Percentiles rank a stretch among this genome's conserved stretches.
These are phyloP conservation scores for Lithophane leautieri DNA, from an alignment of 2,888 invertebrate genomes.

Conservation along the genomic window DNA sequence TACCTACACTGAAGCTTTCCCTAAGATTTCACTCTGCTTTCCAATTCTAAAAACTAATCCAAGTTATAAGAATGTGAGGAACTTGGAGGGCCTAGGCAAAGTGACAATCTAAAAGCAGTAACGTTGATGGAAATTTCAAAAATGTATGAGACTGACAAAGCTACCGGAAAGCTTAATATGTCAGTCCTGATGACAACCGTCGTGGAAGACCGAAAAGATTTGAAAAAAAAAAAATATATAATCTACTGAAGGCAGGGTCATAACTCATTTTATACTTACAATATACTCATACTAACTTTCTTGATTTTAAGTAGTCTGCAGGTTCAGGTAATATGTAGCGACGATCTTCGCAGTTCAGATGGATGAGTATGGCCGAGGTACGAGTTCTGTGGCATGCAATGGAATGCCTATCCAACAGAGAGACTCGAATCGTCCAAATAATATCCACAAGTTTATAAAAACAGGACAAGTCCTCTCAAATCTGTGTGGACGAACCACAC, in stretches of 20 bases:
- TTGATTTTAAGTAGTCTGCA: not conserved
- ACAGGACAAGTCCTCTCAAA: too few relatives aligned
- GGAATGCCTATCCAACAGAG: not conserved
- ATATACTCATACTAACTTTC: slow-evolving; percentile 5
- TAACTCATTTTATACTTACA: not conserved
- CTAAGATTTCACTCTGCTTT: not conserved
- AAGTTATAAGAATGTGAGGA: not conserved
- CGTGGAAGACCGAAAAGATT: too few relatives aligned
- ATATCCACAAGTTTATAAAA: too few relatives aligned
- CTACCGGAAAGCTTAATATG: too few relatives aligned
- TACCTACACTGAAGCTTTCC: not conserved
- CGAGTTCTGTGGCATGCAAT: not conserved
- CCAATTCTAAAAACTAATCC: not conserved
- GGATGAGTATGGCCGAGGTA: not conserved
- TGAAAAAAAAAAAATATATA: too few relatives aligned
- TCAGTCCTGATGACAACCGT: too few relatives aligned
- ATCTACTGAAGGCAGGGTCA: too few relatives aligned
- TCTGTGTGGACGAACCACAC: too few relatives aligned
- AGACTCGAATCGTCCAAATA: not conserved
- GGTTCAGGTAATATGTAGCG: not conserved
- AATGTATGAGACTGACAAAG: too few relatives aligned
- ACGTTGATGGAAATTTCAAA: too few relatives aligned
- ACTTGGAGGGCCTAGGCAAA: too few relatives aligned
- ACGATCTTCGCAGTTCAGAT: not conserved
- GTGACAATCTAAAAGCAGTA: too few relatives aligned